Evolutionary conservation across 2,888 invertebrate species (phyloP), one percentile per base, ranked within the genome.

Genomic region (Drosophila emarginata): DNA sequence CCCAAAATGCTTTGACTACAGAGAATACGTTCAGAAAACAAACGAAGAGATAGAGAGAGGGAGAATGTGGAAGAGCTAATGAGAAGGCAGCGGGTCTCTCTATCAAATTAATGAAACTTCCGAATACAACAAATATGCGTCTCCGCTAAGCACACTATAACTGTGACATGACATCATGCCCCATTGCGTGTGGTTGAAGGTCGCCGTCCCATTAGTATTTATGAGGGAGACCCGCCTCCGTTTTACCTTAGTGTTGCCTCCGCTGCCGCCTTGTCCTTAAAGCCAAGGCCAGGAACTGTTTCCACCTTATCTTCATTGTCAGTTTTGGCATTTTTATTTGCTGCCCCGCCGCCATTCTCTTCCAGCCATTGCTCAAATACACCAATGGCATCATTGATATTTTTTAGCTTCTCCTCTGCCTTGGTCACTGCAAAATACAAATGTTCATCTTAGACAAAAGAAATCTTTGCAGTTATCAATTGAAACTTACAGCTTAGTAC

Each of bases 201-300:
- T 61, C 32, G 70, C 58, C 26, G 51, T 14, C 60, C 18, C 52
- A 74, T 63, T 64, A 45, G 67, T 51, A 72, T 65, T 51, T 32
- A 32, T 32, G 32, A 9, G 32, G 32, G 32, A 11, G 45, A 45
- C 11, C 60, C 39, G 36, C 50, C 80, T 72, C 72, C 78, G 50
- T 26, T 21, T 87, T 87, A 92, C 92, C 94, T 92, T 5, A 96
- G 91, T 0, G 96, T 95, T 60, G 94, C 94, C 74, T 94, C 91
- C 0, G 96, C 96, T 1, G 95, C 94, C n/a, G 93, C 94, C 89
- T 94, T 94, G 89, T 96, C 96, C 89, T 96, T 96, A 91, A 96
- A 96, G 21, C 96, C 95, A 26, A 96, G 93, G 0, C 95, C 95
- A 4, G 95, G 94, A 45, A 96, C 95, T 0, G 94, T 94, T 84